phyloP scores from a whole-genome alignment of 2,113 vertebrate species.

The Lota lota region DNA sequence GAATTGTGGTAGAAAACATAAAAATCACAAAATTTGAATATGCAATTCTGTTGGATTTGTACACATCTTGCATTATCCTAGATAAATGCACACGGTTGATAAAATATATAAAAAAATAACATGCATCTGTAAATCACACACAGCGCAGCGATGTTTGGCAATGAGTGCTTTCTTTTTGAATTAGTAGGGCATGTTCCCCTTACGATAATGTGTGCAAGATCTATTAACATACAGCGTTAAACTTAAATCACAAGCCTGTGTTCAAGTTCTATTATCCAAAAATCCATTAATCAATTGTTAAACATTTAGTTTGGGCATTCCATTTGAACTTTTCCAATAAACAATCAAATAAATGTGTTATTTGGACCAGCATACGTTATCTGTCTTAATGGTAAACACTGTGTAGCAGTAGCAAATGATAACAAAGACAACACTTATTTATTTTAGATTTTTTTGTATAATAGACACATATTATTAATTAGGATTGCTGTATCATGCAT shows the following conservation, averaged over 20 bases:
- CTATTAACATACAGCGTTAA: neutral
- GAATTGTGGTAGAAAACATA: constrained; percentile 54
- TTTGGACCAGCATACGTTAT: no score
- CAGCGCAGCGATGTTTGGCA: constrained; percentile 37
- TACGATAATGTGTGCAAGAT: constrained; percentile 17
- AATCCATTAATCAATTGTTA: no score
- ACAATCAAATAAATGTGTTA: no score
- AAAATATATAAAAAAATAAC: constrained; percentile 58
- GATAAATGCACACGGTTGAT: constrained; percentile 38
- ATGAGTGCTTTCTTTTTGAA: neutral
- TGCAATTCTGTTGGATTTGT: constrained; percentile 37
- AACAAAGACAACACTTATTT: no score
- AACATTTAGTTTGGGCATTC: no score
- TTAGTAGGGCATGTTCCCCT: constrained; percentile 25
- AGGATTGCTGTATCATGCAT: neutral
- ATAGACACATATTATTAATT: no score
- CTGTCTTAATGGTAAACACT: no score
- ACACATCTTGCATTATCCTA: constrained; percentile 23
- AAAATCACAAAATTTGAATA: constrained; percentile 47
- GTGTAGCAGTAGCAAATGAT: no score
- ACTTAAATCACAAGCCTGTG: neutral
- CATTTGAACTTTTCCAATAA: no score
- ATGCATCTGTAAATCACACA: constrained; percentile 52
- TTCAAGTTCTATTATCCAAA: neutral
- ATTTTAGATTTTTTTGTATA: no score